These are phyloP conservation scores for Rhyacophila evoluta DNA, from an alignment of 2,888 invertebrate species.

Conservation along the genomic window DNA sequence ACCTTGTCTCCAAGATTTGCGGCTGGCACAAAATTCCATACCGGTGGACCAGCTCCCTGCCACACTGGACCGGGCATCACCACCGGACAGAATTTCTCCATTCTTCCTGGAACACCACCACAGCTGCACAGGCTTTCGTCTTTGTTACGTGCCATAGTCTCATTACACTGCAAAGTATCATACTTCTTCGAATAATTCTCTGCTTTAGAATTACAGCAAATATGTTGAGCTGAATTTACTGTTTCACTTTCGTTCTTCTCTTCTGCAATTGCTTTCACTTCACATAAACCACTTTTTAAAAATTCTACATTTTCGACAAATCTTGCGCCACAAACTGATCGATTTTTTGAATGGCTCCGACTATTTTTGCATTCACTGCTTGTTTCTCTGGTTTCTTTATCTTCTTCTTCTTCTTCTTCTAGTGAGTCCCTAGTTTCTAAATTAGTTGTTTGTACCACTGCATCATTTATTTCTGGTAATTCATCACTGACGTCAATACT, in stretches of 20 bases:
- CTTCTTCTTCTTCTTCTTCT: background rate
- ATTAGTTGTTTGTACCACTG: background rate
- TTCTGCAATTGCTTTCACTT: background rate
- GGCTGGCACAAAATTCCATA: conserved; percentile 43
- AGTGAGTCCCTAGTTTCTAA: background rate
- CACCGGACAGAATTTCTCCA: background rate
- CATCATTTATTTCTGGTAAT: background rate
- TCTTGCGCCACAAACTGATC: background rate
- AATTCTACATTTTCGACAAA: background rate
- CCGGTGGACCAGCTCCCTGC: conserved; percentile 26
- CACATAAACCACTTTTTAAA: background rate
- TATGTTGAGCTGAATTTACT: background rate
- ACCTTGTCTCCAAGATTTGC: conserved; percentile 40
- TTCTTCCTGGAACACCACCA: background rate
- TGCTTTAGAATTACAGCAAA: background rate
- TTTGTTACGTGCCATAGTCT: background rate
- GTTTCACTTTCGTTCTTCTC: background rate
- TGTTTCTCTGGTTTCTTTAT: background rate
- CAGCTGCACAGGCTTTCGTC: conserved; percentile 25
- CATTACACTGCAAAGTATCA: background rate
- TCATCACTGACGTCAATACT: background rate
- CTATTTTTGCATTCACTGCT: too few species aligned
- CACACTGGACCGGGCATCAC: conserved; percentile 29
- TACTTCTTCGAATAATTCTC: background rate
- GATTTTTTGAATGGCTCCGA: background rate